phyloP scores from a whole-genome alignment of 2,113 vertebrate genomes.

The Strix aluco region DNA sequence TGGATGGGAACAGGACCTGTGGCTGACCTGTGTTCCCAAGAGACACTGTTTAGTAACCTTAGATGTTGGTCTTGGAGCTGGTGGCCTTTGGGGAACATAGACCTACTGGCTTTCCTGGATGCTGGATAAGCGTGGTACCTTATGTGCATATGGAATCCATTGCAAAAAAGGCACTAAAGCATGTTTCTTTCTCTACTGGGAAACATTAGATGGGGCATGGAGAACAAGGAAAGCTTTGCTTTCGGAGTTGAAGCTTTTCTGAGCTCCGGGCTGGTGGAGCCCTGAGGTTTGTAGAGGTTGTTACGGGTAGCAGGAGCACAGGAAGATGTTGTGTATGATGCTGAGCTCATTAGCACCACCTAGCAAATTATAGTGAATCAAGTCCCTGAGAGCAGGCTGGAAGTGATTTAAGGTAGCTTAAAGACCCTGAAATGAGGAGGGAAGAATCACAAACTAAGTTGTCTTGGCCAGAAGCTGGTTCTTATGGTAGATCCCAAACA shows the following conservation, averaged over 20 bases:
- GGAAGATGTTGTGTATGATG: fast-evolving
- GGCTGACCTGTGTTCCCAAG: neutral
- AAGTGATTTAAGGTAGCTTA: neutral
- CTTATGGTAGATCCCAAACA: neutral
- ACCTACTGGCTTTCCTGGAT: neutral
- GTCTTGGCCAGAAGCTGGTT: neutral
- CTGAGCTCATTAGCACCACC: neutral
- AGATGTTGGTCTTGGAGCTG: neutral
- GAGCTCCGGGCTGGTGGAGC: neutral
- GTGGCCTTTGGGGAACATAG: neutral
- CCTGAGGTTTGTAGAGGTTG: neutral
- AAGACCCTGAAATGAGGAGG: neutral
- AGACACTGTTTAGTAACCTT: neutral
- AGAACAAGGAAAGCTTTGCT: neutral
- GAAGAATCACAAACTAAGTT: neutral
- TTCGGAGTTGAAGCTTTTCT: neutral
- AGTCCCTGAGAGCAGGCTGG: neutral
- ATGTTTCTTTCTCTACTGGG: neutral
- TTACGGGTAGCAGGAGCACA: fast-evolving
- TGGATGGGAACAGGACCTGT: conserved; percentile 21
- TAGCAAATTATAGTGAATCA: neutral
- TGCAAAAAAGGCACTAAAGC: neutral
- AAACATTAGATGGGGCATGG: neutral
- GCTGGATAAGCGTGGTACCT: neutral
- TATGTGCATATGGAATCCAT: neutral